Conservation (phyloP, 2,113 vertebrate species). For the Dasypus novemcinctus region DNA sequence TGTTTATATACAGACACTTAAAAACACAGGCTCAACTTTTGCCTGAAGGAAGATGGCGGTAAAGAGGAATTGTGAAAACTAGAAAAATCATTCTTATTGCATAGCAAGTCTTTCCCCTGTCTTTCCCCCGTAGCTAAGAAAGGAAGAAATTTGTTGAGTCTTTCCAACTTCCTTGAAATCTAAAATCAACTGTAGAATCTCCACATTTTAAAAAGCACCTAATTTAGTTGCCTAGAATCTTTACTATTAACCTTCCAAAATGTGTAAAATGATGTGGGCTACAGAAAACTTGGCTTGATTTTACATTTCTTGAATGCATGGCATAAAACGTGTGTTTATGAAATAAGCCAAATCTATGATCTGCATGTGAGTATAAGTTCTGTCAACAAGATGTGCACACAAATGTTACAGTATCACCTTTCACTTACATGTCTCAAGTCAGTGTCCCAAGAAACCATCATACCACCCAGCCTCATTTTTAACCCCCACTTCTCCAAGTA, state of each 20-base stretch:
- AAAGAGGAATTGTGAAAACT: slow-evolving; percentile 35
- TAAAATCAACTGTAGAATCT: slow-evolving; percentile 43
- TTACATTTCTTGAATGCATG: slow-evolving; percentile 54
- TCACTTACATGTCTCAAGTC: not conserved
- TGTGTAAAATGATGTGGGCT: slow-evolving; percentile 52
- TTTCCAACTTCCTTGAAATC: slow-evolving; percentile 23
- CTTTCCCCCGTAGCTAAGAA: not conserved
- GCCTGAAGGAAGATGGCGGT: slow-evolving; percentile 57
- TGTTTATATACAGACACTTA: slow-evolving; percentile 71
- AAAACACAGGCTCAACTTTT: slow-evolving; percentile 71
- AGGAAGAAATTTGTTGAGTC: slow-evolving; percentile 14
- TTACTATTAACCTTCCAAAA: slow-evolving; percentile 62
- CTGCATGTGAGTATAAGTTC: slow-evolving; percentile 55
- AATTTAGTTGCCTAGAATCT: slow-evolving; percentile 54
- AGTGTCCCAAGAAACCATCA: slow-evolving; percentile 5
- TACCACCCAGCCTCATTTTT: not conserved
- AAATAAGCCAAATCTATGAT: slow-evolving; percentile 64
- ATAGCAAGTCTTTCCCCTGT: slow-evolving; percentile 28
- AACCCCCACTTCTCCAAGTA: slow-evolving; percentile 32
- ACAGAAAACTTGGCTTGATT: slow-evolving; percentile 58
- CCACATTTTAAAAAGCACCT: slow-evolving; percentile 59
- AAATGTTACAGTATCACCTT: slow-evolving; percentile 21
- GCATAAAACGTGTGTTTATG: slow-evolving; percentile 56
- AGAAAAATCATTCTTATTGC: slow-evolving; percentile 15
- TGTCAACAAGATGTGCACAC: slow-evolving; percentile 41